These are phyloP conservation scores for Montipora capitata DNA, from an alignment of 92 coral and sea anemone species.

Conservation along the genomic window DNA sequence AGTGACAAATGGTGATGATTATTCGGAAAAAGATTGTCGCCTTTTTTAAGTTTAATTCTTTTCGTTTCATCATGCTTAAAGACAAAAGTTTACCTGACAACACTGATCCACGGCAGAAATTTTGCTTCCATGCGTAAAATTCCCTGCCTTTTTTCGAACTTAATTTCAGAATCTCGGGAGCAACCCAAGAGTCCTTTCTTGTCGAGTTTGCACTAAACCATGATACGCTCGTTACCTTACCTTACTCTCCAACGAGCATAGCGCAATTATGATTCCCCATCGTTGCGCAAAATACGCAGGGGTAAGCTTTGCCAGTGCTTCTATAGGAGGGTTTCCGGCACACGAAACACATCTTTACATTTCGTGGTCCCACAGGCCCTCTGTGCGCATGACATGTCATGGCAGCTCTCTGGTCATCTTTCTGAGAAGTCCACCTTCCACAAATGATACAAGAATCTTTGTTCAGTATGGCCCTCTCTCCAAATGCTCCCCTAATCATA, in stretches of 20 bases:
- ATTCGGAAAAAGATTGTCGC: too few relatives aligned
- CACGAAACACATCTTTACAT: conserved; percentile 74
- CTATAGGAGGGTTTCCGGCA: conserved; percentile 67
- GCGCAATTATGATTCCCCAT: conserved; percentile 65
- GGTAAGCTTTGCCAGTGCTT: conserved; percentile 60
- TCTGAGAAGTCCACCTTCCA: conserved; percentile 71
- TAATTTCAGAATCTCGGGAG: too few relatives aligned
- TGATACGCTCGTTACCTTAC: not conserved
- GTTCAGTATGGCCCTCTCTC: conserved; percentile 63
- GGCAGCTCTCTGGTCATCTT: conserved; percentile 67
- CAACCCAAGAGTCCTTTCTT: too few relatives aligned
- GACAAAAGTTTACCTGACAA: too few relatives aligned
- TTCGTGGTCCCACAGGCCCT: conserved; percentile 72
- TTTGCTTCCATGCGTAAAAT: too few relatives aligned
- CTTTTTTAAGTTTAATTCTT: too few relatives aligned
- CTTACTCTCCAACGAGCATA: conserved; percentile 50
- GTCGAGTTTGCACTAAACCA: too few relatives aligned
- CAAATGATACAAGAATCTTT: conserved; percentile 81
- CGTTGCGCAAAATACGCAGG: conserved; percentile 68
- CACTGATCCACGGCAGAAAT: too few relatives aligned
- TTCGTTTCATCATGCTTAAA: too few relatives aligned
- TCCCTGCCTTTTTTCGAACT: too few relatives aligned
- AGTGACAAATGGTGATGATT: too few relatives aligned
- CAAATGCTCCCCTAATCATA: conserved; percentile 70
- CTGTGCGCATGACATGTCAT: conserved; percentile 78